phyloP scores from a whole-genome alignment of 1,140 invertebrate species.

The Spodoptera frugiperda region DNA sequence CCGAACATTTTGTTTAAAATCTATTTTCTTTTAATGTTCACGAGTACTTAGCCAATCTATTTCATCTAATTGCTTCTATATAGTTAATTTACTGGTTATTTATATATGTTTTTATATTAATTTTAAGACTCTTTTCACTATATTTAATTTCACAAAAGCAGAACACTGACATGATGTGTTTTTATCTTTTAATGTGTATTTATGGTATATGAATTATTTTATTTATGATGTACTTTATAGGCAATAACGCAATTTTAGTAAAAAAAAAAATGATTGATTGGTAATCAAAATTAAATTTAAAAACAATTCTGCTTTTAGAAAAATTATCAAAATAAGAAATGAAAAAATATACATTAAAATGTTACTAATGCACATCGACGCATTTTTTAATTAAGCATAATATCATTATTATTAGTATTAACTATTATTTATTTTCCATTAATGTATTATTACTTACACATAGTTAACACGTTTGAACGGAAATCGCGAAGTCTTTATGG shows the following conservation, averaged over 20 bases:
- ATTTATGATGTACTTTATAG: conserved; percentile 19
- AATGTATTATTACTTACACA: conserved; percentile 11
- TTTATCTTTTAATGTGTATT: conserved; percentile 19
- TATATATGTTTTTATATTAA: conserved; percentile 2
- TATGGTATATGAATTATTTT: conserved; percentile 31
- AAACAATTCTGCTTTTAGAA: not conserved
- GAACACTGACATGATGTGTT: conserved; percentile 29
- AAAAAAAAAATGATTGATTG: no score
- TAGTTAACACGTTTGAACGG: conserved; percentile 32
- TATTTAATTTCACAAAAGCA: conserved; percentile 35
- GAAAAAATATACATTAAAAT: no score
- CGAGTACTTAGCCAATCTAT: conserved; percentile 31
- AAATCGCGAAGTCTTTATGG: conserved; percentile 26
- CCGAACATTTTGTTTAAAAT: conserved; percentile 52
- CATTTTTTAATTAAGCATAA: conserved; percentile 22
- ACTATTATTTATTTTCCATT: conserved; percentile 22
- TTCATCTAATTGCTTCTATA: conserved; percentile 39
- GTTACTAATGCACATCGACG: conserved; percentile 15
- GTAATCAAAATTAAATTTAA: conserved; percentile 1
- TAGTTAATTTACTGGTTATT: conserved; percentile 7
- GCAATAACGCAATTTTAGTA: no score
- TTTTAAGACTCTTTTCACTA: conserved; percentile 34
- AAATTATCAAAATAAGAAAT: no score
- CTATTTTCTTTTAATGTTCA: conserved; percentile 46
- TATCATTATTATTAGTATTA: not conserved